Percentiles rank a stretch among this genome's conserved stretches.
phyloP scores from a whole-genome alignment of 1,140 invertebrate genomes.

The Drosophila elegans region DNA sequence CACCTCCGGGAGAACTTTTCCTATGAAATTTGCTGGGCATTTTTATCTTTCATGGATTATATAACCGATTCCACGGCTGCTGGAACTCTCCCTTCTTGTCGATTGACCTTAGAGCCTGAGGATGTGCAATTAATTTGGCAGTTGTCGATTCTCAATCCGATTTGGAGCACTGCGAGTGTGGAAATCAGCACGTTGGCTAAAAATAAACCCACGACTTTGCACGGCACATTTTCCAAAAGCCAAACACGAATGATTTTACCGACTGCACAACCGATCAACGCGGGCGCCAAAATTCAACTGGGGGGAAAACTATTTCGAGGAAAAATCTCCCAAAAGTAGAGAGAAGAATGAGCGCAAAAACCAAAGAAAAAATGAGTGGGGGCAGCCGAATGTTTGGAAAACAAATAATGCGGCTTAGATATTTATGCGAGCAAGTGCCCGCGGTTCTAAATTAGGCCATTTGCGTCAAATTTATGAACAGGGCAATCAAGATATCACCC shows the following conservation, averaged over 20 bases:
- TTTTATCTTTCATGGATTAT: constrained; percentile 32
- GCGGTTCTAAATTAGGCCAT: constrained; percentile 35
- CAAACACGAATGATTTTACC: constrained; percentile 22
- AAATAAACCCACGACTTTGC: constrained; percentile 49
- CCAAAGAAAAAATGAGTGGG: not conserved
- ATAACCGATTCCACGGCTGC: constrained; percentile 21
- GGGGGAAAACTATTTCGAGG: constrained; percentile 36
- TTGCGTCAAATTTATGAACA: constrained; percentile 48
- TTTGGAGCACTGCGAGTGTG: constrained; percentile 32
- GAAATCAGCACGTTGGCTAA: constrained; percentile 47
- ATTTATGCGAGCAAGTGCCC: constrained; percentile 30
- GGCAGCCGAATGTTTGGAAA: not conserved
- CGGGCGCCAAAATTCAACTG: constrained; percentile 70
- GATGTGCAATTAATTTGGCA: constrained; percentile 42
- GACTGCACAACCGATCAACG: constrained; percentile 26
- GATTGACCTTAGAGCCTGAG: constrained; percentile 8
- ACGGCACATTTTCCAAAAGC: constrained; percentile 47
- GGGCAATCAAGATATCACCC: constrained; percentile 23
- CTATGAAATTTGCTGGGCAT: constrained; percentile 75
- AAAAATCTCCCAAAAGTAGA: constrained; percentile 6
- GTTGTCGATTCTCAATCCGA: constrained; percentile 31
- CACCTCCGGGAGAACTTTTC: constrained; percentile 53
- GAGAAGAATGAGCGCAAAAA: constrained; percentile 14
- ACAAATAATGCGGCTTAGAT: constrained; percentile 8
- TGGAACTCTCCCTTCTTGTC: constrained; percentile 5